Evolutionary conservation across 2,113 vertebrate species (phyloP).

Genomic region (Pycnonotus jocosus): DNA sequence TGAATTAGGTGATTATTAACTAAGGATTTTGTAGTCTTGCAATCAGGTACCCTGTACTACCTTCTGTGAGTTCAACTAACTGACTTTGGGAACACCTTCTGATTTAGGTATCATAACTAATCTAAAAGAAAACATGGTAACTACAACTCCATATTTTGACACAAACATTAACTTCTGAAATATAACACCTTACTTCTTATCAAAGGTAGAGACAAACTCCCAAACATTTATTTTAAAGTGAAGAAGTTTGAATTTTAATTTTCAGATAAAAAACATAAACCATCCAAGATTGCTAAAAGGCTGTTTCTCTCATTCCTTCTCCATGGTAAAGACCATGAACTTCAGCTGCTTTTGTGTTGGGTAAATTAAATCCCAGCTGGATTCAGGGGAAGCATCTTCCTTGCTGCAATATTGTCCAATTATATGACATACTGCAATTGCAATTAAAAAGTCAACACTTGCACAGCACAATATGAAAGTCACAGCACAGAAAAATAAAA

Average conservation of each 20-base stretch:
- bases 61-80: neutral
- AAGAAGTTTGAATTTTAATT: neutral
- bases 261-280: neutral
- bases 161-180: neutral
- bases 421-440: slow-evolving; percentile 2
- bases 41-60: neutral
- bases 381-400: neutral
- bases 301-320: neutral
- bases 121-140: neutral
- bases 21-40: neutral
- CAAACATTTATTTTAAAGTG: neutral
- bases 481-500: neutral
- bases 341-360: neutral
- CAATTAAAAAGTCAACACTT: slow-evolving; percentile 42
- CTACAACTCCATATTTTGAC: neutral
- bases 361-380: slow-evolving; percentile 12
- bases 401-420: slow-evolving; percentile 23
- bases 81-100: neutral
- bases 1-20: neutral
- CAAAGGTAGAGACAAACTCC: neutral
- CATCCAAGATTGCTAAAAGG: neutral
- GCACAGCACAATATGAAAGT: neutral
- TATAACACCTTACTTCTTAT: neutral
- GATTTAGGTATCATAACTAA: neutral
- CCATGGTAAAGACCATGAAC: neutral